Conservation (phyloP, 2,797 vertebrate species). For the Liasis olivaceus region DNA sequence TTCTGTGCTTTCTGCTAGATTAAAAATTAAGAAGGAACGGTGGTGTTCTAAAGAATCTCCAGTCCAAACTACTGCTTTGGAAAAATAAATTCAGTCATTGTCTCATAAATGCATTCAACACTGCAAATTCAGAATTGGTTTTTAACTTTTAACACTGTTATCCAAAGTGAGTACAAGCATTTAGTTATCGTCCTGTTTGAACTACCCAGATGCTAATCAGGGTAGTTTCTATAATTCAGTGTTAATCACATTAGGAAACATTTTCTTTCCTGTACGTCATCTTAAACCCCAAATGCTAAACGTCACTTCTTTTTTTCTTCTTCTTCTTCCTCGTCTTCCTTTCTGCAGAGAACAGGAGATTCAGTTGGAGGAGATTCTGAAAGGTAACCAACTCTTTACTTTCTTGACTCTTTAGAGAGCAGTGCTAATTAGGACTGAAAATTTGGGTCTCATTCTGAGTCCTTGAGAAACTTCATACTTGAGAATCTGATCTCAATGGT, state of each 20-base stretch:
- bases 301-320: constrained; percentile 53
- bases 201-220: constrained; percentile 26
- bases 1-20: neutral
- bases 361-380: constrained; percentile 76
- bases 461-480: neutral
- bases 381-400: constrained; percentile 68
- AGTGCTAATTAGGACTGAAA: neutral
- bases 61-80: neutral
- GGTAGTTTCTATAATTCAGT: constrained; percentile 30
- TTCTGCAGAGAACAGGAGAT: constrained; percentile 76
- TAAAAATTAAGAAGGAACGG: neutral
- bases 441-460: rapidly evolving
- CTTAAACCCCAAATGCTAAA: constrained; percentile 35
- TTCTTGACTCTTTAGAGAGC: neutral
- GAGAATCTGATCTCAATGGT: neutral
- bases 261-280: neutral
- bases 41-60: neutral
- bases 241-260: constrained; percentile 26
- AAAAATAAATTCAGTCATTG: neutral
- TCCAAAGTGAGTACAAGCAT: constrained; percentile 27
- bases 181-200: constrained; percentile 57
- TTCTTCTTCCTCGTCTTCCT: constrained; percentile 50
- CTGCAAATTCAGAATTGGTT: neutral
- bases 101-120: neutral
- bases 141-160: constrained; percentile 3